Percentiles rank a stretch among this genome's conserved stretches.
phyloP scores from a whole-genome alignment of 2,888 invertebrate genomes.

The Xylocampa areola region DNA sequence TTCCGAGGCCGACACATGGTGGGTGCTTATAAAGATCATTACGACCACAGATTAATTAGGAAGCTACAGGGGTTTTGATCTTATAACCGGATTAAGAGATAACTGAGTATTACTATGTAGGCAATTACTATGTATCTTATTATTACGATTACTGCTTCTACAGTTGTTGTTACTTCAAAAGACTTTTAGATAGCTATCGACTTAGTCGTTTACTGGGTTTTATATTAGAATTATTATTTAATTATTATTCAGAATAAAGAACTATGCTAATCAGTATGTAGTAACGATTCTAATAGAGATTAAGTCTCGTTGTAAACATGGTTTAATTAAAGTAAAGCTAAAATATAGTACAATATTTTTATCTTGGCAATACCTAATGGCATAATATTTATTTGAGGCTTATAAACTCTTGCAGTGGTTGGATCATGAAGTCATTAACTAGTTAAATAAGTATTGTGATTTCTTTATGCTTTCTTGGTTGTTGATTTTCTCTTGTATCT shows the following conservation, averaged over 20 bases:
- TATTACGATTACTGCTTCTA: slow-evolving; percentile 54
- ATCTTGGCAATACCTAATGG: neutral
- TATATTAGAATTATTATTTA: slow-evolving; percentile 29
- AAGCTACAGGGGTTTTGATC: slow-evolving; percentile 71
- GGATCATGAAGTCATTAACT: neutral
- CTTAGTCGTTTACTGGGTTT: slow-evolving; percentile 14
- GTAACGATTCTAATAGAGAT: slow-evolving; percentile 30
- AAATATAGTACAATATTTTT: neutral
- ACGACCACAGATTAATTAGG: slow-evolving; percentile 81
- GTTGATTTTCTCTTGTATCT: too few relatives aligned
- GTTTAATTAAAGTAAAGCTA: slow-evolving; percentile 6
- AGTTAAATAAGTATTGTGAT: too few relatives aligned
- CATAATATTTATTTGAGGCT: neutral
- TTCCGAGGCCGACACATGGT: slow-evolving; percentile 77
- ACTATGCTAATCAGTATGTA: slow-evolving; percentile 23
- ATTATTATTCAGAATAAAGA: slow-evolving; percentile 24
- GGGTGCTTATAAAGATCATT: slow-evolving; percentile 75
- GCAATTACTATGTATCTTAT: slow-evolving; percentile 61
- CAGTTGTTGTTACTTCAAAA: slow-evolving; percentile 51
- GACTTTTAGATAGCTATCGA: slow-evolving; percentile 42
- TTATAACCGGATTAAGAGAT: slow-evolving; percentile 70
- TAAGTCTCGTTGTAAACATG: slow-evolving; percentile 17
- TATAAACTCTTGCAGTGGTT: neutral
- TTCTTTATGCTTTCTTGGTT: too few relatives aligned
- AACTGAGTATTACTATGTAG: slow-evolving; percentile 58